Evolutionary conservation across 37 sponge, comb jelly and placozoan genomes (phyloP).

Genomic region (Tethya wilhelma): DNA sequence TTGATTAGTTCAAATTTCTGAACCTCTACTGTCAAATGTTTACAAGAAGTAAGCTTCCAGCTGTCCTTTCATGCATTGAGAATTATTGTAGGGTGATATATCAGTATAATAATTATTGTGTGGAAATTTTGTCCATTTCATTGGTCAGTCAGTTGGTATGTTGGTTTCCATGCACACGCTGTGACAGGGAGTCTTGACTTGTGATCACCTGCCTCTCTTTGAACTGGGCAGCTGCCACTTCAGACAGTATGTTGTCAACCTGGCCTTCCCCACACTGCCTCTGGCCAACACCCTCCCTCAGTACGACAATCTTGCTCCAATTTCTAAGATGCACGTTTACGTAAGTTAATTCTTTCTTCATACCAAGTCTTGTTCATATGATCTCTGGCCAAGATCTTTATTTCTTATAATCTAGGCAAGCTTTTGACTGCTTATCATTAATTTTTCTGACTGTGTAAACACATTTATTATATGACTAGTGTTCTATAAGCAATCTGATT

Average conservation of each 20-base stretch:
- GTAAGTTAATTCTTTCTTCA: slow-evolving; percentile 62
- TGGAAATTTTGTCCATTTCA: not conserved
- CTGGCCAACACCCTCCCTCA: slow-evolving; percentile 46
- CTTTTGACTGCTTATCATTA: too few relatives aligned
- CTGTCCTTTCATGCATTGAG: too few relatives aligned
- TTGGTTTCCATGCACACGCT: not conserved
- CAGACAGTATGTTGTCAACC: slow-evolving; percentile 69
- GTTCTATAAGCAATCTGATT: too few relatives aligned
- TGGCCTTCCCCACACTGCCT: slow-evolving; percentile 62
- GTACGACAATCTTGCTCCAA: slow-evolving; percentile 56
- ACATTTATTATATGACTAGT: too few relatives aligned
- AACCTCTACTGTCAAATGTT: too few relatives aligned
- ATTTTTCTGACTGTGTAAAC: too few relatives aligned
- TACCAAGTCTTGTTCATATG: too few relatives aligned
- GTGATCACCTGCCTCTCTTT: slow-evolving; percentile 75
- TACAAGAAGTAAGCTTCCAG: too few relatives aligned
- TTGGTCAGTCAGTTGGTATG: not conserved
- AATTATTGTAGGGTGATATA: too few relatives aligned
- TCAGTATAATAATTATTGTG: not conserved
- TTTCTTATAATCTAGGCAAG: too few relatives aligned
- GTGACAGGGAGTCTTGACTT: slow-evolving; percentile 15
- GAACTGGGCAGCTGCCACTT: slow-evolving; percentile 81
- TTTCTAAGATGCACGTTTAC: slow-evolving; percentile 34
- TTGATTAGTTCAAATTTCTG: too few relatives aligned
- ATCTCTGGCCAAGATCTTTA: too few relatives aligned